Percentiles rank a stretch among this genome's conserved stretches.
phyloP scores from a whole-genome alignment of 2,888 invertebrate genomes.

The Timema podura region DNA sequence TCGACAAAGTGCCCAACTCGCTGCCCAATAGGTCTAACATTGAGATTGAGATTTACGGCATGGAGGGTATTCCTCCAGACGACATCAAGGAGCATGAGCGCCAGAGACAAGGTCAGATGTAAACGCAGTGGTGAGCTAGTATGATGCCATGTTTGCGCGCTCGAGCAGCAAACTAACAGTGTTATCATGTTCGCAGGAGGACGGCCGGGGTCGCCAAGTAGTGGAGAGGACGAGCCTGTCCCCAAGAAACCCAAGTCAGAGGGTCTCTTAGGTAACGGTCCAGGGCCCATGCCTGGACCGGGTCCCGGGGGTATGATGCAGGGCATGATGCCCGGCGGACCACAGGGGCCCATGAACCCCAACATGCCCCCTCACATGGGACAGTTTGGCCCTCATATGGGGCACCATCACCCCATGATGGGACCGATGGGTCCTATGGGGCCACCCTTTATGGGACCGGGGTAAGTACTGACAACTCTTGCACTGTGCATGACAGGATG shows the following conservation, averaged over 20 bases:
- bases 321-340: conserved; percentile 53
- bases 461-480: conserved; percentile 43
- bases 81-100: conserved; percentile 93
- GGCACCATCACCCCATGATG: conserved; percentile 52
- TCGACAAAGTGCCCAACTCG: conserved; percentile 99
- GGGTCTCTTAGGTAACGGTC: conserved; percentile 56
- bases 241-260: conserved; percentile 69
- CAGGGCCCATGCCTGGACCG: conserved; percentile 58
- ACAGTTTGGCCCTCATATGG: conserved; percentile 53
- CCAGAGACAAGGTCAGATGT: conserved; percentile 53
- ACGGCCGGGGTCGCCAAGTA: conserved; percentile 69
- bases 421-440: conserved; percentile 65
- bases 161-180: no score
- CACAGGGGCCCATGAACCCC: conserved; percentile 44
- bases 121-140: no score
- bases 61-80: conserved; percentile 98
- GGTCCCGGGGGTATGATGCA: conserved; percentile 53
- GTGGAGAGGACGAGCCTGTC: conserved; percentile 79
- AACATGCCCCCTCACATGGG: conserved; percentile 57
- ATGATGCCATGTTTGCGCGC: no score
- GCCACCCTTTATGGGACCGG: conserved; percentile 70
- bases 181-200: conserved; percentile 39
- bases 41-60: conserved; percentile 99
- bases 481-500: not conserved
- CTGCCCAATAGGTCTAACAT: conserved; percentile 96